Evolutionary conservation across 2,888 invertebrate genomes (phyloP), one percentile per base, ranked within the genome.

Genomic region (Plagodis dolabraria): DNA sequence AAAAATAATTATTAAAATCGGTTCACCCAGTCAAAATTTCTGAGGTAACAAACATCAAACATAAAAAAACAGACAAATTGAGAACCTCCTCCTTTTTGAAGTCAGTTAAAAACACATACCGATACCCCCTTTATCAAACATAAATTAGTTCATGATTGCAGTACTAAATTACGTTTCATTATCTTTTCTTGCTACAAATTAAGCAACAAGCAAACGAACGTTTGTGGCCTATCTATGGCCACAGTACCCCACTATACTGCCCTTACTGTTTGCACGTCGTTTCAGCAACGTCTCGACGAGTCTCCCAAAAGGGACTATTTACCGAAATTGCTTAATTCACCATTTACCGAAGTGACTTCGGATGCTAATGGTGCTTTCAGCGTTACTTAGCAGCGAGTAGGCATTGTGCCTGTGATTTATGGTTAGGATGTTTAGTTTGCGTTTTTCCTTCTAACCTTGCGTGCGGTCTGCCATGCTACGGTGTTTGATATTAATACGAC

Each of bases 301-400:
- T 40, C 49, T 61, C 60, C 55, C 60, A 33, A 51, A 67, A 51
- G 56, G 65, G 65, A 63, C 67, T 70, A 59, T 68, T 67, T 63
- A 68, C 67, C 63, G 52, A 77, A 79, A 79, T 73, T 70, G 70
- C 75, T 73, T 76, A 76, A 77, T 75, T 76, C 69, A 69, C 72
- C 72, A 73, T 76, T 73, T 70, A 72, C 72, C 65, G 64, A 71
- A 72, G 74, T 73, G 72, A 70, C 69, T 72, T 70, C 52, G 67
- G 62, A 71, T 74, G 73, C 65, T 80, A 79, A 78, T 78, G 70
- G 74, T 48, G 67, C 75, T 77, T 73, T 78, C 73, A 71, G 65
- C 67, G 65, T 67, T 69, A 73, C 73, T 76, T 75, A 72, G 69
- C 68, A 67, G 63, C 58, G 60, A 60, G 53, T 63, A 63, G 64